Conservation (phyloP, 2,113 vertebrate genomes). For the Pycnonotus jocosus region DNA sequence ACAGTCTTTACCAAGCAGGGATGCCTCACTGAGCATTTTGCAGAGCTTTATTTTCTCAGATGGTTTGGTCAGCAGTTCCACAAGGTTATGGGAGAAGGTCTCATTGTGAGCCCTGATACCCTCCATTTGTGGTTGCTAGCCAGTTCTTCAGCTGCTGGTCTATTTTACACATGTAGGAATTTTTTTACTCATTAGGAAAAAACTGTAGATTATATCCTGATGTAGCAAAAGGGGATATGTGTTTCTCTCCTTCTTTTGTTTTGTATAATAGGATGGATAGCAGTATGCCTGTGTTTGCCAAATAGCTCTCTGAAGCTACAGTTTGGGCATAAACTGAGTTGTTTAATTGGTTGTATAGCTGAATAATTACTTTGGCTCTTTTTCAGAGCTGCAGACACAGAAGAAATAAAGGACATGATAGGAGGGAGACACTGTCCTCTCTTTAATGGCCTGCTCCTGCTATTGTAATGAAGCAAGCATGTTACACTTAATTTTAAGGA, state of each 20-base stretch:
- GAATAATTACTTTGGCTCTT: background rate
- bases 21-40: background rate
- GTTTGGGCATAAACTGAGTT: background rate
- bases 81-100: constrained; percentile 4
- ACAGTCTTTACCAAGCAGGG: background rate
- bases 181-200: background rate
- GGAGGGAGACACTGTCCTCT: background rate
- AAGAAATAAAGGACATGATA: background rate
- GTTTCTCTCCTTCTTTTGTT: background rate
- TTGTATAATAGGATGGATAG: background rate
- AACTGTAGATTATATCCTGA: background rate
- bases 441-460: background rate
- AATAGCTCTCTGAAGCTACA: background rate
- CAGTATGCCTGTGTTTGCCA: background rate
- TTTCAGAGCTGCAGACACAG: background rate
- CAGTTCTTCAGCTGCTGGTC: background rate
- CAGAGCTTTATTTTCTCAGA: constrained; percentile 40
- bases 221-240: background rate
- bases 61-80: background rate
- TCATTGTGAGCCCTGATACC: background rate
- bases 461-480: background rate
- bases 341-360: background rate
- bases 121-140: background rate
- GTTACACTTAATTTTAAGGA: background rate
- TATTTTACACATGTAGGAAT: background rate